Base-by-base conservation (phyloP, 2,113 vertebrate species). In the Perca schrenkii region DNA sequence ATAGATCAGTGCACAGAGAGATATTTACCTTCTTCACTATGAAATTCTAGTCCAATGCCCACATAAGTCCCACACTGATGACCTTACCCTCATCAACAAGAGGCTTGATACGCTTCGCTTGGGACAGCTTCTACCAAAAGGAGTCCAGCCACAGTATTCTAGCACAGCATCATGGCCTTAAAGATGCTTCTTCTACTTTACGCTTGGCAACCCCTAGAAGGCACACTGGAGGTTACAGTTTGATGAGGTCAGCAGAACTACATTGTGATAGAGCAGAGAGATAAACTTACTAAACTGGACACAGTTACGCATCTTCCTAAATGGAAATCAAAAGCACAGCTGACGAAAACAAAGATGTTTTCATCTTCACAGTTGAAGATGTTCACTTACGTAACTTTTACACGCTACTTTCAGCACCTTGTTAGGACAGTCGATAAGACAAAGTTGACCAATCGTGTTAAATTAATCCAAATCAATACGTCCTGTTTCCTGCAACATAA, bases 401-500 rank as follows among this genome's bases (percentile, higher is more conserved):
- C 21, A 5, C 10, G 34, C 15, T 40, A 13, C 21, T 36, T 86
- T 68, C 12, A 80, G 60, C 3, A 47, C 49, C 54, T 76, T 28
- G 46, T 70, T 54, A 65, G 25, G 3, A 25, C 53, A 21, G 60
- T 52, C 22, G 1, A 22, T 53, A 10, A 47, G 46, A 67, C 4
- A 71, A 36, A 57, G 7, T 25, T 5, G 66, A 67, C 53, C n/a
- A 31, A 63, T 63, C 67, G 31, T 14, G 54, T 36, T 57, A 34
- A 73, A 8, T 21, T 63, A 74, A 49, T 62, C 50, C 14, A 40
- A 67, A 72, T 75, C 66, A 54, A 19, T 25, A 34, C n/a, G 79
- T 71, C 25, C 11, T 36, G 25, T 54, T 65, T 76, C 63, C 50
- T 56, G 22, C 21, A 31, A 52, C 40, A 31, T 74, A 58, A 47